Evolutionary conservation across 1,140 invertebrate genomes (phyloP), one percentile per base, ranked within the genome.

Genomic region (Chironomus tepperi): DNA sequence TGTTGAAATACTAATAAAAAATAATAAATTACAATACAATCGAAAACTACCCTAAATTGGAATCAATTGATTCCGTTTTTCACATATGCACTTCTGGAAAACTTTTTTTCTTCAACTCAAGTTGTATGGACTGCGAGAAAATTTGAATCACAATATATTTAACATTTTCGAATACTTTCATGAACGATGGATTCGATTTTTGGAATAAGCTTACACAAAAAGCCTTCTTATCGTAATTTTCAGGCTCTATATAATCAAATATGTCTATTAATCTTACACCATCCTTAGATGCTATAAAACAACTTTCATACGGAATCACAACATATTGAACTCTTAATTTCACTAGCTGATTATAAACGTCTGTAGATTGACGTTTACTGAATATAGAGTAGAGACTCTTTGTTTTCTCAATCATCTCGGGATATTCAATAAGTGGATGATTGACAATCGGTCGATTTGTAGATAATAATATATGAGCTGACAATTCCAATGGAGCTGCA

Each of bases 121-220:
- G 80, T 73, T 82, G 81, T 15, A 82, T 79, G 76, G 78, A 80
- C 77, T 82, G 81, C 74, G 81, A 82, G 76, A 82, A 82, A 79
- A 82, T 81, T 76, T 82, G 81, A 65, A 82, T 79, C 42, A 82
- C 81, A 34, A 77, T 78, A 65, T 81, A 82, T 43, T 82, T 76
- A 18, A 80, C 78, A 74, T 81, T 82, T 10, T 78, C 74, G 73
- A 80, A 82, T 3, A 82, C 80, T 75, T 81, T 81, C 3, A 82
- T 74, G 65, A 82, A 82, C 42, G 80, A 82, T 64, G 80, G 79
- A 73, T 82, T 79, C 75, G 80, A 80, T 77, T 81, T 82, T 75
- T 79, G 76, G 73, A 79, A 74, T 57, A 82, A 76, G 74, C 81
- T 81, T 67, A 81, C 79, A 72, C 81, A 82, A 74, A 82, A 81